Evolutionary conservation across 2,888 invertebrate species (phyloP), one percentile per base, ranked within the genome.

Genomic region (Cordilura impudica): DNA sequence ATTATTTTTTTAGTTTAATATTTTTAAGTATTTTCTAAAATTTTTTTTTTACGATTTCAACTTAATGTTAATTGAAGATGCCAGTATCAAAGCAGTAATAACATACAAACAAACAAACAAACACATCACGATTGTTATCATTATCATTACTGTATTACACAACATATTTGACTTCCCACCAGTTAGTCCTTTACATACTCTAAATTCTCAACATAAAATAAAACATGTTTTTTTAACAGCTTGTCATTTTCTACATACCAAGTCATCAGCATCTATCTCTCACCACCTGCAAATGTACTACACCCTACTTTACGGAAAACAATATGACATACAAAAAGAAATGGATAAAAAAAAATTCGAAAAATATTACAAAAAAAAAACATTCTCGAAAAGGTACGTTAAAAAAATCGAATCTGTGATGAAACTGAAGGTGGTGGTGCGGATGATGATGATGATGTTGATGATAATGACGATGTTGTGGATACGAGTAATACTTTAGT

Each of bases 391-490:
- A 74, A 53, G 14, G 10, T 14, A 19, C 47, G n/a, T 21, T 49
- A 23, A 39, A 16, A 10, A 18, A 31, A 51, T 3, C 21, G 19
- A 60, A 56, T 72, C 45, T 23, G 14, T 54, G 26, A 61, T 67
- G 60, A 61, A 74, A 60, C 26, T 43, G 4, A 61, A 74, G 74
- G 74, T 61, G 67, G 74, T 74, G 67, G 67, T 35, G 67, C 60
- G 61, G 26, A 74, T 74, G 53, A 74, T 74, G 67, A 54, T 23
- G 47, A 61, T 61, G 53, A 58, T 54, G 43, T 19, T 47, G 45
- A 12, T n/a, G 23, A 2, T n/a, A 29, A 39, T 43, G 18, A 23
- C 35, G 35, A 5, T 23, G 14, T 14, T 60, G 60, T 16, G 26
- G 47, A 19, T 51, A 21, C 10, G 26, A 4, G 26, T 35, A 35